Evolutionary conservation across 2,888 invertebrate genomes (phyloP), one percentile per base, ranked within the genome.

Genomic region (Lomographa bimaculata): DNA sequence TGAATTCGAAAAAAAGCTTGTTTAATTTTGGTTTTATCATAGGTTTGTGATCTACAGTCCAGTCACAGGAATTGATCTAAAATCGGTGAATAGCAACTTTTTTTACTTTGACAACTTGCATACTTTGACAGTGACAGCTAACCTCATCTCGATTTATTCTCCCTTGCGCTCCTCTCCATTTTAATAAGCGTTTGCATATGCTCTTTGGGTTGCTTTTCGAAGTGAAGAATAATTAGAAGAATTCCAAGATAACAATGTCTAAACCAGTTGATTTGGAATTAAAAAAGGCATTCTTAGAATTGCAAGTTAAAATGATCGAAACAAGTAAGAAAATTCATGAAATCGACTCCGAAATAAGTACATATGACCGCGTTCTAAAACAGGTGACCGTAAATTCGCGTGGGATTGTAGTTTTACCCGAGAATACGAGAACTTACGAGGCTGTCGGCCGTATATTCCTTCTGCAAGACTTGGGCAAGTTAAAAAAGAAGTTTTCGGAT

Each of bases 391-490:
- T 95, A 30, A 96, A 96, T 18, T 91, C 93, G 60, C 89, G 91
- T 56, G 93, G 93, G 71, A 89, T 93, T 35, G 75, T 72, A 41
- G 70, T 89, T 5, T 81, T 96, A 45, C 92, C 93, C 30, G 72
- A 89, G 39, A 91, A 86, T 8, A 94, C 94, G 0, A 93, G 90
- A 61, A 94, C 94, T 0, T 97, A 94, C 65, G 94, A 96, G 81
- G 92, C 95, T 11, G 92, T 97, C 1, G 97, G 97, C 3, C 73
- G 97, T 72, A 96, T 96, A 95, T 97, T 97, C 71, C 81, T 96
- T 7, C 79, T 94, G 12, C 93, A 94, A 30, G 92, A 94, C 42
- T 85, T 93, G 26, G 80, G 89, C 1, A 91, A 91, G 46, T 91
- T 95, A 1, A 92, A 92, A 60, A 80, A 79, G 11, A 92, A 92